phyloP scores from a whole-genome alignment of 2,797 vertebrate genomes.

The Leucoraja ocellata region DNA sequence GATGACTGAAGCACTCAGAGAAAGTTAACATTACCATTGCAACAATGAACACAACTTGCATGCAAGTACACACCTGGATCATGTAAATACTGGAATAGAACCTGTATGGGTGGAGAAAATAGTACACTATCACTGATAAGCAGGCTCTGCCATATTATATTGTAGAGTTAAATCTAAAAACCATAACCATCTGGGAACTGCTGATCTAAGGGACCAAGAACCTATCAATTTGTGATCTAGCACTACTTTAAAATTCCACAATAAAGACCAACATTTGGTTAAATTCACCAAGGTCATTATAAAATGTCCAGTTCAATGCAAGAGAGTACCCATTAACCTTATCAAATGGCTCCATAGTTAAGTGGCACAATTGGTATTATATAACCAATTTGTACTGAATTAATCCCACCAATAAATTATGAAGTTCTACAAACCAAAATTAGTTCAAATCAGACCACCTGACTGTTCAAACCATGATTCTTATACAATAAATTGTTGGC shows the following conservation, averaged over 20 bases:
- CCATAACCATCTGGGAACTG: background rate
- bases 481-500: background rate
- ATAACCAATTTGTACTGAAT: background rate
- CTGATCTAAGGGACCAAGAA: background rate
- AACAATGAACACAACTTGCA: background rate
- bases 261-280: background rate
- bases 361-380: background rate
- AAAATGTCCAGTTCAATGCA: background rate
- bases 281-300: background rate
- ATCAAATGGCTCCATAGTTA: too few relatives aligned
- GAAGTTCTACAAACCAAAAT: background rate
- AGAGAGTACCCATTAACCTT: background rate
- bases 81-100: constrained; percentile 16
- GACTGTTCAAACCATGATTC: background rate
- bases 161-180: background rate
- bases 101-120: constrained; percentile 13
- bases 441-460: background rate
- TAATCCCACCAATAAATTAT: background rate
- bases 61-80: constrained; percentile 36
- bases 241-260: background rate
- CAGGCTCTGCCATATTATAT: background rate
- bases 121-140: constrained; percentile 23
- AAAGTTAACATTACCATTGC: background rate
- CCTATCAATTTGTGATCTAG: background rate
- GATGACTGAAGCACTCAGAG: constrained; percentile 30